phyloP scores from a whole-genome alignment of 30 jellyfish, hydroid and myxozoan species.

The Rhopilema esculentum region DNA sequence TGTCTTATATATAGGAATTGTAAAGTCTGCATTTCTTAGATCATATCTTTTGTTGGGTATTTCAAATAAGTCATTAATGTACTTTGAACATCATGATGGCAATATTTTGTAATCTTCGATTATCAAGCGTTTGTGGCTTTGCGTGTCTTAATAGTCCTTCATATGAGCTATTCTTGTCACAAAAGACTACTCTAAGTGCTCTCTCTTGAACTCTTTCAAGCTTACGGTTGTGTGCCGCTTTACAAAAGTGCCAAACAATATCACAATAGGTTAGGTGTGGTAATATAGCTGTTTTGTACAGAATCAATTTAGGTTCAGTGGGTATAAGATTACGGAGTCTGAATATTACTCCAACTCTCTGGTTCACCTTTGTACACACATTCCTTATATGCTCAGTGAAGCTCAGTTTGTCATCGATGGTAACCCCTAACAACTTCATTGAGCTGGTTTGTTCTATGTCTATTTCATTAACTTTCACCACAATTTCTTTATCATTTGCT shows the following conservation, averaged over 20 bases:
- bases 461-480: constrained; percentile 15
- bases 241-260: constrained; percentile 23
- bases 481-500: constrained; percentile 27
- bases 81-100: constrained; percentile 41
- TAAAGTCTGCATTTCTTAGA: constrained; percentile 14
- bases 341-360: constrained; percentile 37
- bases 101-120: constrained; percentile 36
- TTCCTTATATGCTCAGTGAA: constrained; percentile 15
- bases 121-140: constrained; percentile 1
- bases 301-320: constrained; percentile 20
- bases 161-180: constrained; percentile 10
- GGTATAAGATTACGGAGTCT: constrained; percentile 55
- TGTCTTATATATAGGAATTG: not conserved
- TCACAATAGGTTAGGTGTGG: no score
- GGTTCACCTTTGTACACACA: constrained; percentile 44
- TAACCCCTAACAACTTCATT: constrained; percentile 28
- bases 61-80: constrained; percentile 20
- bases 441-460: constrained; percentile 3
- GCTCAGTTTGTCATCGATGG: constrained; percentile 34
- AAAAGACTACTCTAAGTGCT: no score
- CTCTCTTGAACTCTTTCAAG: constrained; percentile 45
- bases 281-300: constrained; percentile 58
- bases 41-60: constrained; percentile 23
- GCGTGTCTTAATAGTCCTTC: not conserved
- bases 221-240: constrained; percentile 9